phyloP scores from a whole-genome alignment of 64 coral and sea anemone species.

The Platygyra sinensis region DNA sequence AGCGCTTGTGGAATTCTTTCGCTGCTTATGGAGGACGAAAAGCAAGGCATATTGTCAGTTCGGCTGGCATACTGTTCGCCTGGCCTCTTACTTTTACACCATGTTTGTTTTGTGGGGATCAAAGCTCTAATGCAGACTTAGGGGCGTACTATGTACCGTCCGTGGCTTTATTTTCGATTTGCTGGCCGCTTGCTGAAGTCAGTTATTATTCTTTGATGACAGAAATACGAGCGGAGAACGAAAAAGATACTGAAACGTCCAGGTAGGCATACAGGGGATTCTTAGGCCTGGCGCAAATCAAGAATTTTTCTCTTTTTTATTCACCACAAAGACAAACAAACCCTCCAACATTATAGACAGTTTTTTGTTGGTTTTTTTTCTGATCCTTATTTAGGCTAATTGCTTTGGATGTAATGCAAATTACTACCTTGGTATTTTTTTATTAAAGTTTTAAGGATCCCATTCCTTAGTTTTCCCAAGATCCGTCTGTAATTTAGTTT shows the following conservation, averaged over 20 bases:
- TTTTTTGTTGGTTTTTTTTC: too few relatives aligned
- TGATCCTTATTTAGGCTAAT: too few relatives aligned
- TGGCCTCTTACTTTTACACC: constrained; percentile 55
- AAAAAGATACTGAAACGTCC: background rate
- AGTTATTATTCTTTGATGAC: constrained; percentile 7
- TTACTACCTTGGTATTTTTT: too few relatives aligned
- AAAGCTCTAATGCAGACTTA: background rate
- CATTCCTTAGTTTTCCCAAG: too few relatives aligned
- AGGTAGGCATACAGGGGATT: background rate
- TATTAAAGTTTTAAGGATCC: too few relatives aligned
- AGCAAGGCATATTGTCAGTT: constrained; percentile 34
- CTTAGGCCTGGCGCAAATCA: too few relatives aligned
- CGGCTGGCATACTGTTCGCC: constrained; percentile 38
- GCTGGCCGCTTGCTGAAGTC: constrained; percentile 33
- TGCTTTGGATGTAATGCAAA: too few relatives aligned
- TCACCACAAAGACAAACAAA: too few relatives aligned
- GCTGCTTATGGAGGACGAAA: constrained; percentile 22
- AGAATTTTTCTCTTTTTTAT: background rate
- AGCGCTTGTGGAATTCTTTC: background rate
- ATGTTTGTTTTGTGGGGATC: constrained; percentile 34
- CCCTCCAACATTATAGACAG: too few relatives aligned
- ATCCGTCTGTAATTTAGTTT: too few relatives aligned
- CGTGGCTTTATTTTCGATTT: constrained; percentile 24
- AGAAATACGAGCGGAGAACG: background rate
- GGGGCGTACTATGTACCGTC: constrained; percentile 30